Conservation (phyloP, 2,888 invertebrate species). For the Cosmorhoe ocellata region DNA sequence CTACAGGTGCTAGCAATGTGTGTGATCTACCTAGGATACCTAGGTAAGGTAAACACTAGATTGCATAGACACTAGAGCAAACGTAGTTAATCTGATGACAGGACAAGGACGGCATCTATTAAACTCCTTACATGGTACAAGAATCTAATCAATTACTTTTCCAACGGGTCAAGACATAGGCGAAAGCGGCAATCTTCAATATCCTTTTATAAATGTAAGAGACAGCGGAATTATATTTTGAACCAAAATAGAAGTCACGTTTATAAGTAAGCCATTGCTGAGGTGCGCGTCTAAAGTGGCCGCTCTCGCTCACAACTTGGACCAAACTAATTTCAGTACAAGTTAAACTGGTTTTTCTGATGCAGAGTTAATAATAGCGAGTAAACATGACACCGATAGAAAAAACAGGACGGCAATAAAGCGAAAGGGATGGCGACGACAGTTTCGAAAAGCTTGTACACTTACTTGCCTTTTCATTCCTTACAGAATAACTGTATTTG, state of each 20-base stretch:
- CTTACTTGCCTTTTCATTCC: background rate
- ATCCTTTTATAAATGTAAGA: too few relatives aligned
- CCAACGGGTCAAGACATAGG: conserved; percentile 21
- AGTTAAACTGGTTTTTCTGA: conserved; percentile 44
- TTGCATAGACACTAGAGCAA: conserved; percentile 26
- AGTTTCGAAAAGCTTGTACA: background rate
- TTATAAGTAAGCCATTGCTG: too few relatives aligned
- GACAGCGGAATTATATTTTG: too few relatives aligned
- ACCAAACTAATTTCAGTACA: conserved; percentile 39
- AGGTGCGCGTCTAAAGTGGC: too few relatives aligned
- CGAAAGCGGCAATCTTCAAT: conserved; percentile 9
- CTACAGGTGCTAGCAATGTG: too few relatives aligned
- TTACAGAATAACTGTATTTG: too few relatives aligned
- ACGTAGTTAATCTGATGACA: conserved; percentile 53
- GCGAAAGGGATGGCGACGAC: conserved; percentile 30
- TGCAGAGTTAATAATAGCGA: conserved; percentile 41
- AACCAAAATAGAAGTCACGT: too few relatives aligned
- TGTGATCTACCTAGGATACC: too few relatives aligned
- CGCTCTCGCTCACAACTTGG: conserved; percentile 16
- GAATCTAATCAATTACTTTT: conserved; percentile 44
- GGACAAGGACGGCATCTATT: conserved; percentile 38
- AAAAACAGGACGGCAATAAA: conserved; percentile 32
- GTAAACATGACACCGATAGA: conserved; percentile 43
- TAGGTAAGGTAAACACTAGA: too few relatives aligned
- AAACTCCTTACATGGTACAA: conserved; percentile 43